Conservation (phyloP, 2,797 vertebrate species). For the Acrocephalus scirpaceus region DNA sequence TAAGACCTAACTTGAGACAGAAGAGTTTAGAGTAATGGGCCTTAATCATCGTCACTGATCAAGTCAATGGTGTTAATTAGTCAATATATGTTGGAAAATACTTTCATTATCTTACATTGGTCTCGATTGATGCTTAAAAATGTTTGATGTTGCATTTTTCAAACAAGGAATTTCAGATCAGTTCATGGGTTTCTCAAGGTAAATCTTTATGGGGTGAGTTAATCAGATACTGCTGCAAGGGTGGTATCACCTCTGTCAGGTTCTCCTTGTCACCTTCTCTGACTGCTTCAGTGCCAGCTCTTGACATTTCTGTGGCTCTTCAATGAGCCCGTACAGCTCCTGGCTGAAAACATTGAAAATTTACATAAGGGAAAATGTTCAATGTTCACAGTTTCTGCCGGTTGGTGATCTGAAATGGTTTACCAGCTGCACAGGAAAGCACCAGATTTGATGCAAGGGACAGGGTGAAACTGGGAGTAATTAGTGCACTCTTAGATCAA, state of each 20-base stretch:
- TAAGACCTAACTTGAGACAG: not conserved
- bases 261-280: not conserved
- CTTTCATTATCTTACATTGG: not conserved
- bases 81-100: not conserved
- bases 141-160: not conserved
- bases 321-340: not conserved
- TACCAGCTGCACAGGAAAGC: not conserved
- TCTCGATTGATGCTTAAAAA: not conserved
- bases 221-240: not conserved
- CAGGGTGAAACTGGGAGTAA: not conserved
- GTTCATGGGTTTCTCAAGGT: not conserved
- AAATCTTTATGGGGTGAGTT: not conserved
- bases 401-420: not conserved
- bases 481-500: rapidly evolving
- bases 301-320: not conserved
- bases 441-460: not conserved
- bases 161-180: not conserved
- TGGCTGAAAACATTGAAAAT: not conserved
- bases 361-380: not conserved
- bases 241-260: not conserved
- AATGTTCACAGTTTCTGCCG: not conserved
- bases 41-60: not conserved
- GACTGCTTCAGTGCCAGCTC: not conserved
- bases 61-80: not conserved
- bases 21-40: not conserved